A percentile compares a stretch with the other conserved stretches of the same genome.
Conservation (phyloP, 1,140 invertebrate species). For the Cherax quadricarinatus region DNA sequence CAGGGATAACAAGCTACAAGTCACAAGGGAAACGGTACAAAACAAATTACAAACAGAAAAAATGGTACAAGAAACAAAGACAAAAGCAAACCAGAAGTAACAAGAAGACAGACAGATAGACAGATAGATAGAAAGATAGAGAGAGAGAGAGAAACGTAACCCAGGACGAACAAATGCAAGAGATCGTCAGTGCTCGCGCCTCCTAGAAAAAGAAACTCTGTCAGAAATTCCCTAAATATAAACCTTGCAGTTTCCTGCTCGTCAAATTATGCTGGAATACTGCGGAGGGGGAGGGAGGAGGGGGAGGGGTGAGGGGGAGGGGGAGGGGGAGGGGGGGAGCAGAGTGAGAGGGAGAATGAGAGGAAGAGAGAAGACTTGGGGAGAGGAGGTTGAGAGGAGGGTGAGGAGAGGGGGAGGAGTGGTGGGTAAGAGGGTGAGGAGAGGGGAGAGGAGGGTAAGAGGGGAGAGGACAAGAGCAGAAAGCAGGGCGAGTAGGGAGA, state of each 20-base stretch:
- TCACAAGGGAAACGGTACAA: no score
- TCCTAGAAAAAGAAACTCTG: background rate
- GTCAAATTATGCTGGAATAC: background rate
- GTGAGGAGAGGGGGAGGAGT: background rate
- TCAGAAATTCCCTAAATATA: background rate
- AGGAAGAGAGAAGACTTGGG: background rate
- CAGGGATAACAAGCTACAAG: no score
- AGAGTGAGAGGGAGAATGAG: background rate
- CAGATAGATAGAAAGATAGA: background rate
- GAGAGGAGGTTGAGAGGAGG: background rate
- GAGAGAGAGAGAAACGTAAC: background rate
- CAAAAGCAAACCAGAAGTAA: no score
- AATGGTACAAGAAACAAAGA: background rate
- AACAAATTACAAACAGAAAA: no score
- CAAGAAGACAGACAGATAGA: no score
- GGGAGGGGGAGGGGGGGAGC: background rate
- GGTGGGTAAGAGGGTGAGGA: background rate
- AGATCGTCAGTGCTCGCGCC: no score
- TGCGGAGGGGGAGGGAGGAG: background rate
- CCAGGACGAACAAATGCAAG: background rate
- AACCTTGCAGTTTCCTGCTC: conserved; percentile 7
- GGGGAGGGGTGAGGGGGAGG: background rate
- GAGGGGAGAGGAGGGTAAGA: background rate
- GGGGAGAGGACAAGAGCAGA: background rate
- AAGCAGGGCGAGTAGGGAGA: background rate